Percentiles rank a stretch among this genome's conserved stretches.
phyloP scores from a whole-genome alignment of 2,113 vertebrate species.

The Mus musculus region GRCm39 chr6:92428501-92429000 shows the following conservation, averaged over 20 bases:
- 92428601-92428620: background rate
- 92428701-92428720: too few species aligned
- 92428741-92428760: background rate
- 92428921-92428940: background rate
- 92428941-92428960: background rate
- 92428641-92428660: background rate
- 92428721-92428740: background rate
- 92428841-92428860: background rate
- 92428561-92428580: background rate
- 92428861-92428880: background rate
- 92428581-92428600: background rate
- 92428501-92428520: background rate
- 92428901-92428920: background rate
- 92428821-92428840: background rate
- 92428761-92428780: background rate
- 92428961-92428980: background rate
- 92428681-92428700: background rate
- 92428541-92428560: background rate
- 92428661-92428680: background rate
- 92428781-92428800: background rate
- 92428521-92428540: background rate
- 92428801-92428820: background rate
- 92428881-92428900: background rate
- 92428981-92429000: background rate
- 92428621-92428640: background rate